Evolutionary conservation across 2,888 invertebrate species (phyloP), one percentile per base, ranked within the genome.

Genomic region (Hydroisotoma schaefferi): DNA sequence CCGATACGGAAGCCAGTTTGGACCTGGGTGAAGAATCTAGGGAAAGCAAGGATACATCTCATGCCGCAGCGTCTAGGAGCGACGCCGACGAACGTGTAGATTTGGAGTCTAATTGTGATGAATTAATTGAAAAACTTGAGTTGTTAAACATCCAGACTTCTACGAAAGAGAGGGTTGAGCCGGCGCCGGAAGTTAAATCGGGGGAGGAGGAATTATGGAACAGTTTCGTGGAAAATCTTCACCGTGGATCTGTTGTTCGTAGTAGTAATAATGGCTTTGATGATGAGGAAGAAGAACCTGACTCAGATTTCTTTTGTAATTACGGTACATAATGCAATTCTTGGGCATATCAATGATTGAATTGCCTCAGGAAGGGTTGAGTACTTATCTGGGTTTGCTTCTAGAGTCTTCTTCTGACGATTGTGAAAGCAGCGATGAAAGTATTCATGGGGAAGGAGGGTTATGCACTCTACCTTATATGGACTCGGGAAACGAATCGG

Each of bases 351-450:
- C n/a, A n/a, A n/a, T n/a, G 23, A 23, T n/a, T 51, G 27, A 47
- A 55, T 59, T 59, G 55, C 18, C 26, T 23, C 2, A 37, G 47
- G 2, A 15, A 33, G 37, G 15, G 37, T 15, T 15, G n/a, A n/a
- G n/a, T n/a, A n/a, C n/a, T n/a, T n/a, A n/a, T n/a, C n/a, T n/a
- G n/a, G n/a, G n/a, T n/a, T n/a, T n/a, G n/a, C n/a, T 33, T 33
- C 8, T 15, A 33, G 33, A 33, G 33, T 33, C 33, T 8, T 33
- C 33, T 8, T 8, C 33, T 10, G 15, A 15, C 15, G 33, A 33
- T 33, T 10, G 33, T 33, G 33, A 33, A 8, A 33, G 33, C 15
- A 15, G 15, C 15, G 15, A 33, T 15, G 33, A 33, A 33, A 33
- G 33, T 33, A 15, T 10, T 33, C 8, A 33, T 33, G 15, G 15